Evolutionary conservation across 2,113 vertebrate species (phyloP).

Genomic region (Zosterops lateralis): DNA sequence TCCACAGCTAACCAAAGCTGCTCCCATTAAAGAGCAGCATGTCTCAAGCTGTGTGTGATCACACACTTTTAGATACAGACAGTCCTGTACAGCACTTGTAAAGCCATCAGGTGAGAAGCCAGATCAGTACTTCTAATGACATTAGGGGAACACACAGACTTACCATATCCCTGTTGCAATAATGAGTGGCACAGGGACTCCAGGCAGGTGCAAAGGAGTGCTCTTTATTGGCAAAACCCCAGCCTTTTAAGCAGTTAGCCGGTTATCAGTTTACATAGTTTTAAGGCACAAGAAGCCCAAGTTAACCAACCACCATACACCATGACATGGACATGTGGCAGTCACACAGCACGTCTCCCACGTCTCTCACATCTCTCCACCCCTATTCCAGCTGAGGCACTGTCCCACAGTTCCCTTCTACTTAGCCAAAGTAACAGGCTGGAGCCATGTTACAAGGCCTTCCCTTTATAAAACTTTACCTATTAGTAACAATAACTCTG

Average conservation of each 20-base stretch:
- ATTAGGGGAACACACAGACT: background rate
- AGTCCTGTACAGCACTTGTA: background rate
- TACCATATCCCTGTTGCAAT: background rate
- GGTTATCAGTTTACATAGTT: background rate
- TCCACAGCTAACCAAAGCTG: background rate
- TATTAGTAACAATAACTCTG: background rate
- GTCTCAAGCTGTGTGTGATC: background rate
- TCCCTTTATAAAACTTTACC: background rate
- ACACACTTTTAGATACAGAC: rapidly evolving
- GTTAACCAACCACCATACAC: background rate
- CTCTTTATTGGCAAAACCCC: background rate
- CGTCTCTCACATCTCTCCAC: background rate
- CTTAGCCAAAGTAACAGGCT: background rate
- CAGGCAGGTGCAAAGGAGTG: background rate
- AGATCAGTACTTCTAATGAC: background rate
- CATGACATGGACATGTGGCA: background rate
- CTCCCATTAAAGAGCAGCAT: background rate
- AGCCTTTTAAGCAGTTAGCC: background rate
- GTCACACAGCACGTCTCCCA: background rate
- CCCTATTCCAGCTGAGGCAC: background rate
- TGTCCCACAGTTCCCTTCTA: background rate
- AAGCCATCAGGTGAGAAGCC: background rate
- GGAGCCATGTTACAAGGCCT: too few relatives aligned
- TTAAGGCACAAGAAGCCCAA: background rate
- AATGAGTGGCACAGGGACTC: background rate